Base-by-base conservation (phyloP, 2,113 vertebrate genomes). In the Sapayoa aenigma region DNA sequence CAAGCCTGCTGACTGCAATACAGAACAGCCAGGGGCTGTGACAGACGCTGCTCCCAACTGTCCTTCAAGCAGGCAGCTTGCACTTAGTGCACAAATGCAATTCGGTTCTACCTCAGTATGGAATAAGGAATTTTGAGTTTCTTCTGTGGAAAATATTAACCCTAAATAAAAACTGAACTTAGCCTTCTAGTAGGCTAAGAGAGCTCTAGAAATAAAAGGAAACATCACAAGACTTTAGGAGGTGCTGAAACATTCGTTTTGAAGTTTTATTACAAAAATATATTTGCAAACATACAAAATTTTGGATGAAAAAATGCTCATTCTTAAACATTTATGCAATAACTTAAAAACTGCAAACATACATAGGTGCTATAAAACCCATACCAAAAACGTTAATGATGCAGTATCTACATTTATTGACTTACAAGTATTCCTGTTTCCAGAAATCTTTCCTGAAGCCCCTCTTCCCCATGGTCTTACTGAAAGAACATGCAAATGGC, bases 231-330 rank as follows among this genome's bases (percentile, higher is more conserved):
- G 86, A 69, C 95, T 92, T 94, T 97, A 96, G 83, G 97, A 98
- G 97, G 97, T 98, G 96, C 95, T 97, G 97, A 98, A 98, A 98
- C 94, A 91, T 95, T 97, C 96, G 94, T 96, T 98, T 98, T 97
- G 95, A 97, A 97, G 74, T 98, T 98, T 98, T 98, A 98, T 98
- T 98, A 98, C 96, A 98, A 98, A 98, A 98, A 98, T 98, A 98
- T 98, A 98, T 98, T 98, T 98, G 98, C 98, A 98, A 98, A 98
- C 97, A 98, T 98, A 98, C 97, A 98, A 98, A 98, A 98, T 96
- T 98, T 97, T 97, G 96, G 97, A 98, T 98, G 98, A 98, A 98
- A 96, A 98, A 98, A 98, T 92, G 97, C 92, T 98, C 94, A 97
- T 98, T 97, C 97, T 97, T 97, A 98, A 97, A 98, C 96, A 96